These are phyloP conservation scores for Helostoma temminkii DNA, from an alignment of 2,797 vertebrate species.

Conservation along the genomic window DNA sequence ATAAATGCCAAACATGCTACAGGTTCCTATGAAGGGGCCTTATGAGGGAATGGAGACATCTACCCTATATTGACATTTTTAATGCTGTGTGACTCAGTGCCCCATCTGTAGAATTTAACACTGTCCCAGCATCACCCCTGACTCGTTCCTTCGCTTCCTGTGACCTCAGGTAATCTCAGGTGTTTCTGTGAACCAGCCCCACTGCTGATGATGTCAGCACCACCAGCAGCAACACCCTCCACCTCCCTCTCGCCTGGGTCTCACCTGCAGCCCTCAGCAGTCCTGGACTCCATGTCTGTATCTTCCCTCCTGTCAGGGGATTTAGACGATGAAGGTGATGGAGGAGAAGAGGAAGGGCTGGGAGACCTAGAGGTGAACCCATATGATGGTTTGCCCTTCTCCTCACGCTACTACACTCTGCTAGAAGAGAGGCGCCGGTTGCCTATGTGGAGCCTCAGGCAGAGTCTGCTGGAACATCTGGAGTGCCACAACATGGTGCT, in stretches of 20 bases:
- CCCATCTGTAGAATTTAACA: neutral
- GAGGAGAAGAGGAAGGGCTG: slow-evolving; percentile 58
- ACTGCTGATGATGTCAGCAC: slow-evolving; percentile 68
- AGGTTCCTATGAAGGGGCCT: slow-evolving; percentile 5
- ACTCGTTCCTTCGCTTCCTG: neutral
- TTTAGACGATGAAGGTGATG: slow-evolving; percentile 68
- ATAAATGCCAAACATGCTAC: slow-evolving; percentile 28
- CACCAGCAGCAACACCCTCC: slow-evolving; percentile 35
- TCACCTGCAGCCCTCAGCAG: slow-evolving; percentile 5
- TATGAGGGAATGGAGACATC: neutral
- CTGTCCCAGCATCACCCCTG: neutral
- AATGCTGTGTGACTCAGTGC: neutral
- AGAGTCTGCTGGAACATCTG: slow-evolving; percentile 89
- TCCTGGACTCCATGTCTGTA: slow-evolving; percentile 81
- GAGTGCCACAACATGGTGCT: slow-evolving; percentile 88
- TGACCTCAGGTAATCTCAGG: slow-evolving; percentile 66
- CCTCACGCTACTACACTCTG: slow-evolving; percentile 92
- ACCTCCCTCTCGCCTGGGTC: slow-evolving; percentile 8
- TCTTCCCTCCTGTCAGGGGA: slow-evolving; percentile 83
- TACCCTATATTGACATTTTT: too few species aligned
- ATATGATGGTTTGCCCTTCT: slow-evolving; percentile 94
- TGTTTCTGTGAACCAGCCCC: slow-evolving; percentile 37
- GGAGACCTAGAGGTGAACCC: slow-evolving; percentile 94
- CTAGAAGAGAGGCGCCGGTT: slow-evolving; percentile 86
- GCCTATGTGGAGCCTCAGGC: slow-evolving; percentile 88